phyloP scores from a whole-genome alignment of 2,888 invertebrate genomes.

The Drosophila falleni region DNA sequence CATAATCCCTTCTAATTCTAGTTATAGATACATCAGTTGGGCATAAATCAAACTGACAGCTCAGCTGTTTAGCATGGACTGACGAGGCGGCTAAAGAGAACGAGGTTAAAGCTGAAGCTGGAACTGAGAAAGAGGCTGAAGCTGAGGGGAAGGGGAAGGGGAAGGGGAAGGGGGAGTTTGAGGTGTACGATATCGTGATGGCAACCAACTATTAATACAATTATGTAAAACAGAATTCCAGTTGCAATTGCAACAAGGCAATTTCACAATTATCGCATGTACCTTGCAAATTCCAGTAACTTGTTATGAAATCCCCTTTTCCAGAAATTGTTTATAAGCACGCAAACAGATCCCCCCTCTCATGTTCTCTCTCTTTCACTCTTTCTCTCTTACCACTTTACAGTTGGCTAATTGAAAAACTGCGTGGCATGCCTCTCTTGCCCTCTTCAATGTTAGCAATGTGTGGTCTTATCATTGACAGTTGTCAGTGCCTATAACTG shows the following conservation, averaged over 20 bases:
- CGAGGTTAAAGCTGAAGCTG: constrained; percentile 6
- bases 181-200: constrained; percentile 34
- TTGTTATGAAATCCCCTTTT: constrained; percentile 45
- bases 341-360: constrained; percentile 37
- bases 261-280: constrained; percentile 69
- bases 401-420: constrained; percentile 62
- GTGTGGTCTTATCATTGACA: constrained; percentile 74
- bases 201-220: constrained; percentile 54
- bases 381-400: background rate
- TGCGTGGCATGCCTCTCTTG: constrained; percentile 55
- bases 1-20: background rate
- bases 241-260: constrained; percentile 44
- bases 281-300: constrained; percentile 60
- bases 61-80: constrained; percentile 25
- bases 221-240: constrained; percentile 70
- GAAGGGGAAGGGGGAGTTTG: background rate
- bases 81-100: constrained; percentile 4
- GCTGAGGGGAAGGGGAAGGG: background rate
- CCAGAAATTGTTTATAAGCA: constrained; percentile 56
- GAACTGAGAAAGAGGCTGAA: background rate
- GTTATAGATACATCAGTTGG: constrained; percentile 43
- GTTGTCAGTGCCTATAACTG: constrained; percentile 68
- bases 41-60: constrained; percentile 50
- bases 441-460: constrained; percentile 15
- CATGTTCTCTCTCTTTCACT: background rate